Conservation (phyloP, 2,113 vertebrate species). For the Microtus richardsoni region DNA sequence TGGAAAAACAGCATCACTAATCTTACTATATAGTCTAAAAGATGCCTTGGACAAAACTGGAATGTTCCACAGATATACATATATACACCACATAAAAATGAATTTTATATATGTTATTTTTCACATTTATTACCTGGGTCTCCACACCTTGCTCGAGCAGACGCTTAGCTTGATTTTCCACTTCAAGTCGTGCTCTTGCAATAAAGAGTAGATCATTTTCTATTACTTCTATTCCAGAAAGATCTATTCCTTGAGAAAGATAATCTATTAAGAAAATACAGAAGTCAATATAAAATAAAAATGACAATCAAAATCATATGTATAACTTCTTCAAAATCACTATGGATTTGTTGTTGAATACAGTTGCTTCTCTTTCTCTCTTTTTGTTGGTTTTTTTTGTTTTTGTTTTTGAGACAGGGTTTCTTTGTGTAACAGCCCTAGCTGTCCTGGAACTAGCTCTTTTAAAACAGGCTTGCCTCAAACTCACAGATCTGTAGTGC, state of each 20-base stretch:
- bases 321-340: conserved; percentile 15
- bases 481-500: too few relatives aligned
- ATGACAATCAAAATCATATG: conserved; percentile 22
- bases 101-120: background rate
- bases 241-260: conserved; percentile 97
- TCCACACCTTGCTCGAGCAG: conserved; percentile 97
- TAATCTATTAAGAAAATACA: conserved; percentile 90
- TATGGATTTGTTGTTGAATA: conserved; percentile 16
- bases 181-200: conserved; percentile 96
- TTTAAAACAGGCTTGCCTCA: too few relatives aligned
- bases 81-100: conserved; percentile 38
- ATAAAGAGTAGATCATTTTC: conserved; percentile 97
- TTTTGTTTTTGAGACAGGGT: too few relatives aligned
- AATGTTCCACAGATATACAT: background rate
- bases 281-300: conserved; percentile 16
- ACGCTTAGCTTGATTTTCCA: conserved; percentile 98
- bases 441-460: too few relatives aligned
- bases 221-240: conserved; percentile 98
- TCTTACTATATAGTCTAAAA: background rate
- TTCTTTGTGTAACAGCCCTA: too few relatives aligned
- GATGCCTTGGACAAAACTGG: background rate
- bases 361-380: background rate
- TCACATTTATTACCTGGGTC: conserved; percentile 92
- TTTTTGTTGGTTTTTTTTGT: too few relatives aligned
- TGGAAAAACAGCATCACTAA: background rate